Evolutionary conservation across 2,888 invertebrate genomes (phyloP).

Genomic region (Orthosia incerta): DNA sequence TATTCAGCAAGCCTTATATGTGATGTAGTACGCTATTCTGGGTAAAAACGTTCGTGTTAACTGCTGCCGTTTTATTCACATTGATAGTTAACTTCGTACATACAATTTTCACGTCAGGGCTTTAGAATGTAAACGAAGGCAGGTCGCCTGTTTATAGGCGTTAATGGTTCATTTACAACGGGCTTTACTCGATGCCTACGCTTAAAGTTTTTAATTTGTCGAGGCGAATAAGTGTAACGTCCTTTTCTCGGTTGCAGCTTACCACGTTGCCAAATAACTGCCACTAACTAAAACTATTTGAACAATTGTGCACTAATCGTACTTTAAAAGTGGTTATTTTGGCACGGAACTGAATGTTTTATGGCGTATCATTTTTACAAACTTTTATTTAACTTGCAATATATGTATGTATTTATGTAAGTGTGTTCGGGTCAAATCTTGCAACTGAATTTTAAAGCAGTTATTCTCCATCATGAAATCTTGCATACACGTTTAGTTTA

Average conservation of each 20-base stretch:
- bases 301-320: background rate
- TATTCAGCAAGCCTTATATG: slow-evolving; percentile 52
- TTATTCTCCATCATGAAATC: too few relatives aligned
- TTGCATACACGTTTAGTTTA: too few relatives aligned
- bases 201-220: slow-evolving; percentile 17
- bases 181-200: background rate
- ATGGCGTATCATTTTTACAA: slow-evolving; percentile 5
- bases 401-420: too few relatives aligned
- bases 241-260: background rate
- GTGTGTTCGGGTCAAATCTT: too few relatives aligned
- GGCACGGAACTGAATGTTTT: background rate
- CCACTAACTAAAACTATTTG: slow-evolving; percentile 6
- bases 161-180: slow-evolving; percentile 33
- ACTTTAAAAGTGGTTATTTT: background rate
- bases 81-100: slow-evolving; percentile 32
- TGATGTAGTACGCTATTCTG: slow-evolving; percentile 39
- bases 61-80: slow-evolving; percentile 45
- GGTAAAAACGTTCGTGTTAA: slow-evolving; percentile 57
- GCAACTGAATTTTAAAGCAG: too few relatives aligned
- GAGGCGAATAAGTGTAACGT: background rate
- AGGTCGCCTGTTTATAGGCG: slow-evolving; percentile 17
- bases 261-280: background rate
- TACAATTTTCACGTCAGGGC: slow-evolving; percentile 50
- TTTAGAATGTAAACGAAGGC: slow-evolving; percentile 23
- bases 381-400: too few relatives aligned